phyloP scores from a whole-genome alignment of 2,113 vertebrate species.

The Ancistrus triradiatus region DNA sequence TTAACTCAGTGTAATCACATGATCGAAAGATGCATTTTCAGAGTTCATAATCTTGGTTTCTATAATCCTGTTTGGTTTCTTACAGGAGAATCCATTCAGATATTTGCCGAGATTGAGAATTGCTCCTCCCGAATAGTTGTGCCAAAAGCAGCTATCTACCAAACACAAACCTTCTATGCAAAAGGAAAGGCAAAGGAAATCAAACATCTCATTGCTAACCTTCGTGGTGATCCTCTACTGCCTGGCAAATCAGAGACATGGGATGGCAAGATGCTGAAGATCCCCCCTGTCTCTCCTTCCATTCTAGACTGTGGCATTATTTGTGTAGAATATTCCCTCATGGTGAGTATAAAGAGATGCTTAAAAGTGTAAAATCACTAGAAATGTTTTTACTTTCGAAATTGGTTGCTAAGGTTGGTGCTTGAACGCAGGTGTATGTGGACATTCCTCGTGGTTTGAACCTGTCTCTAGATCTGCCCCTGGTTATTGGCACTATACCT shows the following conservation, averaged over 20 bases:
- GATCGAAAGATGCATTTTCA: too few species aligned
- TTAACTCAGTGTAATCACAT: too few species aligned
- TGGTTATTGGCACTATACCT: conserved; percentile 97
- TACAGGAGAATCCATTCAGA: conserved; percentile 96
- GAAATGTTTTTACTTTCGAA: too few species aligned
- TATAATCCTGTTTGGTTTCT: conserved; percentile 9
- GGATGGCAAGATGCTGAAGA: conserved; percentile 95
- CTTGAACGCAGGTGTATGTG: conserved; percentile 90
- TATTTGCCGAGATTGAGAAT: conserved; percentile 97
- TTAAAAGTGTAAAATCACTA: too few species aligned
- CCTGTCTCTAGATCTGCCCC: conserved; percentile 90
- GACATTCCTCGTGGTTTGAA: conserved; percentile 98
- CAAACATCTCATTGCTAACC: conserved; percentile 91
- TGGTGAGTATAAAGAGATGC: too few species aligned
- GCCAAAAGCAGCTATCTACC: conserved; percentile 98
- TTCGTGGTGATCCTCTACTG: conserved; percentile 91
- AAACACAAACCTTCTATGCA: conserved; percentile 98
- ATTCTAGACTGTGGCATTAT: conserved; percentile 98
- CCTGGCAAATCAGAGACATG: conserved; percentile 97
- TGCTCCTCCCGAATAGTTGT: conserved; percentile 97
- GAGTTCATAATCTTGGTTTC: too few species aligned
- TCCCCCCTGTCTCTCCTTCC: conserved; percentile 93
- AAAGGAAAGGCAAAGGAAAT: conserved; percentile 99
- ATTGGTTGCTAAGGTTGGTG: too few species aligned
- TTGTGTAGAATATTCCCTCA: conserved; percentile 94